These are phyloP conservation scores for Irena cyanogastra DNA, from an alignment of 2,113 vertebrate genomes.

Conservation along the genomic window DNA sequence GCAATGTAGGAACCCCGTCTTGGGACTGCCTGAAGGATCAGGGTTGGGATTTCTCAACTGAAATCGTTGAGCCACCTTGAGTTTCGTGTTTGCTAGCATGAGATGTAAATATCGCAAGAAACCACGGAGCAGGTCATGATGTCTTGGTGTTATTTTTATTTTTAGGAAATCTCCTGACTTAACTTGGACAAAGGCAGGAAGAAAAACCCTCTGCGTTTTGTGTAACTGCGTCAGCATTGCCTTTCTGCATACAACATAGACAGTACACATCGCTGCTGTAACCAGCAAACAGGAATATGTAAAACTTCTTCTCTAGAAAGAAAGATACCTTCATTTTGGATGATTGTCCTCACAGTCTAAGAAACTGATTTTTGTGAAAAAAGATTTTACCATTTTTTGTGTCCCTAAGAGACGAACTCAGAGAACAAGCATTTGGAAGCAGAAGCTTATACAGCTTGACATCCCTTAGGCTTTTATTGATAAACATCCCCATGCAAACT, in stretches of 20 bases:
- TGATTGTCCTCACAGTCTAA: not conserved
- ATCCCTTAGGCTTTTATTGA: not conserved
- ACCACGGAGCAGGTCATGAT: not conserved
- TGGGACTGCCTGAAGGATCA: not conserved
- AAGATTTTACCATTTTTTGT: not conserved
- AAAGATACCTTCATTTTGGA: not conserved
- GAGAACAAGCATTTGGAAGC: not conserved
- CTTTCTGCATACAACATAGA: fast-evolving
- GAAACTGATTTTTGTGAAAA: not conserved
- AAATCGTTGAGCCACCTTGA: not conserved
- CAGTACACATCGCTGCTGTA: not conserved
- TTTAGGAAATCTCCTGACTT: not conserved
- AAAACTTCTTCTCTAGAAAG: not conserved
- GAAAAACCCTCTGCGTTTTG: not conserved
- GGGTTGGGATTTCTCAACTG: not conserved
- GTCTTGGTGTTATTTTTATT: not conserved
- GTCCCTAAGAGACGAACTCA: fast-evolving
- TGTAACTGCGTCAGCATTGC: not conserved
- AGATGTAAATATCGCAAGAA: not conserved
- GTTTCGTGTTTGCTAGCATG: not conserved
- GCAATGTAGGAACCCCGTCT: fast-evolving
- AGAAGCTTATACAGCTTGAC: not conserved
- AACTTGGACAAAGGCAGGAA: not conserved
- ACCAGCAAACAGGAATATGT: not conserved
- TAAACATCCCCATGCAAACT: not conserved